Conservation (phyloP, 2,797 vertebrate species). For the Emydoidea blandingii region DNA sequence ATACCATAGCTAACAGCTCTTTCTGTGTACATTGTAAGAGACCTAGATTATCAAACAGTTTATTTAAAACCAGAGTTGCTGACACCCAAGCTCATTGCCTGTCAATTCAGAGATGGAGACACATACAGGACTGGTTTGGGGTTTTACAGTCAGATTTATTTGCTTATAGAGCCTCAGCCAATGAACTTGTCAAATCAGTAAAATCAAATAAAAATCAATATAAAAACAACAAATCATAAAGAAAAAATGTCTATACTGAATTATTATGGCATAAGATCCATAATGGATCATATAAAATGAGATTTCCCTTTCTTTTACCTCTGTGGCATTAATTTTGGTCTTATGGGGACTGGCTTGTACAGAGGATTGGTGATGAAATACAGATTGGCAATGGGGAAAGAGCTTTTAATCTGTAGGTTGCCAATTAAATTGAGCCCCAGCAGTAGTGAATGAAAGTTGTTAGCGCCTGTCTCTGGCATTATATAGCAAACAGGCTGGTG, state of each 20-base stretch:
- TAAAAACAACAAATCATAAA: slow-evolving; percentile 27
- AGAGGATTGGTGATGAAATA: slow-evolving; percentile 25
- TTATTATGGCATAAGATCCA: slow-evolving; percentile 51
- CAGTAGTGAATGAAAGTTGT: slow-evolving; percentile 29
- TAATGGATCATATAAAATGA: slow-evolving; percentile 47
- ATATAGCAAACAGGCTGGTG: not conserved
- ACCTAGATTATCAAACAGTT: not conserved
- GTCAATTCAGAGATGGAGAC: not conserved
- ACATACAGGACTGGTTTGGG: not conserved
- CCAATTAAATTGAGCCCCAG: not conserved
- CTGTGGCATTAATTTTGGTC: slow-evolving; percentile 42
- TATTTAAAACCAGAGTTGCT: not conserved
- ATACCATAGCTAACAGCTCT: not conserved
- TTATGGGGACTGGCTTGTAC: not conserved
- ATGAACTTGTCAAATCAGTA: slow-evolving; percentile 23
- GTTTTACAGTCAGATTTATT: slow-evolving; percentile 13
- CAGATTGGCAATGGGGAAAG: not conserved
- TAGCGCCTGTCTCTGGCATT: not conserved
- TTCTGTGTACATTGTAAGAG: not conserved
- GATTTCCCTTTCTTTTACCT: slow-evolving; percentile 25
- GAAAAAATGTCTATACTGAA: slow-evolving; percentile 47
- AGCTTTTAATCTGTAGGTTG: not conserved
- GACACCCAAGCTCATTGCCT: not conserved
- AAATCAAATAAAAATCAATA: slow-evolving; percentile 51
- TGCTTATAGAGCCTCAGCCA: not conserved